phyloP scores from a whole-genome alignment of 1,140 invertebrate genomes.

The Calliphora vicina region DNA sequence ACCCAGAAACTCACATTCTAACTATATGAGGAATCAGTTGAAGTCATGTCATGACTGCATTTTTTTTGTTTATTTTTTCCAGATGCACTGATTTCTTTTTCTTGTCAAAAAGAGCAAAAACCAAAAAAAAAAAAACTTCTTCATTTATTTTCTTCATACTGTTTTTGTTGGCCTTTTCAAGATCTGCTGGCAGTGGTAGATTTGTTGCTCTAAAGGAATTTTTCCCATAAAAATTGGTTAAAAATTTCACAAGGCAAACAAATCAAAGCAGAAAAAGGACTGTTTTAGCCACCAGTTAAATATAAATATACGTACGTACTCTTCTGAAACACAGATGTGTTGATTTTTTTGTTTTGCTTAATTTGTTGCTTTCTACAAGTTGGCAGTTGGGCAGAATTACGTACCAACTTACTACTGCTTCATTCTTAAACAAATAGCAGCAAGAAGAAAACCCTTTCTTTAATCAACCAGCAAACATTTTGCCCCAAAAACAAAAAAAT shows the following conservation, averaged over 20 bases:
- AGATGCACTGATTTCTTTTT: constrained; percentile 30
- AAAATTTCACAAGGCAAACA: neutral
- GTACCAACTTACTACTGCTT: neutral
- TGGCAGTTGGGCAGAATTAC: neutral
- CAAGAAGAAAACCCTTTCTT: no score
- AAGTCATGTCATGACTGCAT: constrained; percentile 3
- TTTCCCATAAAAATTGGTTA: constrained; percentile 24
- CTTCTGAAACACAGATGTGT: constrained; percentile 17
- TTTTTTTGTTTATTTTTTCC: neutral
- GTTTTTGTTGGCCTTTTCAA: neutral
- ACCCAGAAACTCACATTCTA: neutral
- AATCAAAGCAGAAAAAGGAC: neutral
- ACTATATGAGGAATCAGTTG: neutral
- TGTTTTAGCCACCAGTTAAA: neutral
- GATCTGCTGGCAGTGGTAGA: neutral
- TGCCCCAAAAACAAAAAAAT: neutral
- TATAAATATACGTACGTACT: neutral
- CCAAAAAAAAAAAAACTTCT: neutral
- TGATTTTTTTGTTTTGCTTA: constrained; percentile 2
- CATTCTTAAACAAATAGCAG: no score
- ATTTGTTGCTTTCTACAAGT: neutral
- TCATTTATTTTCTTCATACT: neutral
- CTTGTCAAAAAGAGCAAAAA: constrained; percentile 3
- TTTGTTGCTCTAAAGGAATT: constrained; percentile 23
- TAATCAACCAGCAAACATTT: neutral